Base-by-base conservation (phyloP, 1,140 invertebrate species). In the Drosophila baimaii region DNA sequence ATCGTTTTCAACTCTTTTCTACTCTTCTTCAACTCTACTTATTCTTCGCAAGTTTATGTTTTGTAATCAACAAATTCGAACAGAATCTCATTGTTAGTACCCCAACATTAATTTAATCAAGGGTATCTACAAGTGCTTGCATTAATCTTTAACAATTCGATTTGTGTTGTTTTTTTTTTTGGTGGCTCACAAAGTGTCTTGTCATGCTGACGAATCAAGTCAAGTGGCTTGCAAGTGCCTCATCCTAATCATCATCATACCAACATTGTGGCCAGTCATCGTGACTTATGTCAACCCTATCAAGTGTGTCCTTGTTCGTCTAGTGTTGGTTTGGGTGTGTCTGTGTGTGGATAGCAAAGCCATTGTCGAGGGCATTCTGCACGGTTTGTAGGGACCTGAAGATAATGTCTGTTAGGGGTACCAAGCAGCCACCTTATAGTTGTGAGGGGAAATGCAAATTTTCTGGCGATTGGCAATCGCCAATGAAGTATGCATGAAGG, bases 201-300 rank as follows among this genome's bases (percentile, higher is more conserved):
- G 66, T 72, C 69, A 72, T 72, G 69, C 66, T 29, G 66, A 57
- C 68, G 21, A 71, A 72, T 72, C 66, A 71, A 49, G 43, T 47
- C 27, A 52, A 71, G 65, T 71, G 68, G 68, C 27, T 31, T 25
- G 10, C 43, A 58, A 72, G 69, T 57, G 54, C 66, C 68, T 49
- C 33, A 27, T 71, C 33, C 65, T 71, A 71, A 71, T 71, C 68
- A 71, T 71, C 68, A 57, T 41, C 33, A n/a, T n/a, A n/a, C 52
- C 71, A 72, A 58, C 66, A 71, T 72, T 72, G 43, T 72, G 69
- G 69, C 69, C 66, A 72, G 69, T 72, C 69, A 72, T 72, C 27
- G 52, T 71, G 69, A 58, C 65, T 71, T 71, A 41, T 72, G 69
- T 72, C 66, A 72, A 71, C 69, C 43, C 52, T 44, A 71, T 72